A percentile compares a stretch with the other conserved stretches of the same genome.
Conservation (phyloP, 1,140 invertebrate species). For the Eulimnadia texana region DNA sequence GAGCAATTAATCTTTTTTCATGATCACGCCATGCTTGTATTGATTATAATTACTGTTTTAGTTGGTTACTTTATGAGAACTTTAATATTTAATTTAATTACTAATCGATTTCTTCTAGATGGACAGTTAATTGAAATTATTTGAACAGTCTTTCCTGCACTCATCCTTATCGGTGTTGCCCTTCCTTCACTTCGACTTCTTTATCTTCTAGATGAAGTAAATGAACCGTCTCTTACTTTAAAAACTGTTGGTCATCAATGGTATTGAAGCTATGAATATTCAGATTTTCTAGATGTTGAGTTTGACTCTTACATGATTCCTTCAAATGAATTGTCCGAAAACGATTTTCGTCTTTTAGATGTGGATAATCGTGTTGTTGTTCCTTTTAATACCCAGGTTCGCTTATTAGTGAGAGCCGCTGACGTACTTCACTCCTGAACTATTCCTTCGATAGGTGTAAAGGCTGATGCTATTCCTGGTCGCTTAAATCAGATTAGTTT, state of each 20-base stretch:
- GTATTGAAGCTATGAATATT: slow-evolving; percentile 52
- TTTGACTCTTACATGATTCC: slow-evolving; percentile 48
- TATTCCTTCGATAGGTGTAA: slow-evolving; percentile 42
- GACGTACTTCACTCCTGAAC: slow-evolving; percentile 57
- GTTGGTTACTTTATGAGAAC: slow-evolving; percentile 28
- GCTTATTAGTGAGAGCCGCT: slow-evolving; percentile 38
- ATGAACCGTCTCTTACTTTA: slow-evolving; percentile 35
- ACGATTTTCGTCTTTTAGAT: slow-evolving; percentile 42
- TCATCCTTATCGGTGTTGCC: slow-evolving; percentile 46
- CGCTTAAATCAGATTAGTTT: slow-evolving; percentile 47
- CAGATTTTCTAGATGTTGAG: slow-evolving; percentile 39
- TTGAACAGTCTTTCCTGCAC: slow-evolving; percentile 42
- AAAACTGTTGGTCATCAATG: slow-evolving; percentile 50
- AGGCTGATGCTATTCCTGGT: slow-evolving; percentile 47
- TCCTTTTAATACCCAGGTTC: slow-evolving; percentile 39
- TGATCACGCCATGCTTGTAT: slow-evolving; percentile 38
- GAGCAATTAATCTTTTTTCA: slow-evolving; percentile 44
- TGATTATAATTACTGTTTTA: slow-evolving; percentile 29
- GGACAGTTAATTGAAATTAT: slow-evolving; percentile 42
- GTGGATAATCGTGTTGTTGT: slow-evolving; percentile 44
- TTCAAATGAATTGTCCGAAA: slow-evolving; percentile 26
- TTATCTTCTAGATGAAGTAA: slow-evolving; percentile 44
- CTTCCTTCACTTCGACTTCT: slow-evolving; percentile 41
- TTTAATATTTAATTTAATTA: slow-evolving; percentile 33
- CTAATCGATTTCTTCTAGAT: slow-evolving; percentile 30